Percentiles rank a stretch among this genome's conserved stretches.
phyloP scores from a whole-genome alignment of 2,888 invertebrate genomes.

The Leptinotarsa juncta region DNA sequence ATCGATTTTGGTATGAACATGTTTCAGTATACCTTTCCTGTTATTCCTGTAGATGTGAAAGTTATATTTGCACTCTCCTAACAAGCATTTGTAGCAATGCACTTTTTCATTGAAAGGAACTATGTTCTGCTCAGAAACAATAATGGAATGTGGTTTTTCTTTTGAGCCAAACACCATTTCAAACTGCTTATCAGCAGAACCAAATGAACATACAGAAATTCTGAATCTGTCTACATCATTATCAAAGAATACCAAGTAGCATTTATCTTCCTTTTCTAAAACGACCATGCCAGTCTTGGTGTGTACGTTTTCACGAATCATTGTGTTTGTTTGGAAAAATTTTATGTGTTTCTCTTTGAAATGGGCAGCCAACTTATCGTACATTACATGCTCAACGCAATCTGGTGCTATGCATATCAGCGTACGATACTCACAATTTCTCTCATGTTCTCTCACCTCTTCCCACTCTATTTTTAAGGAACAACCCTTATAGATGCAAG shows the following conservation, averaged over 20 bases:
- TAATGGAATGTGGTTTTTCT: constrained; percentile 30
- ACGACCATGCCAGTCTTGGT: constrained; percentile 35
- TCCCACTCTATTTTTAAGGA: constrained; percentile 33
- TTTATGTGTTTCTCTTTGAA: constrained; percentile 43
- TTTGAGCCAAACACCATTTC: constrained; percentile 34
- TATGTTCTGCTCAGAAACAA: constrained; percentile 34
- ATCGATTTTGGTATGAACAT: constrained; percentile 34
- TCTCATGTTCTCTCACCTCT: constrained; percentile 39
- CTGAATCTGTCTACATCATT: constrained; percentile 31
- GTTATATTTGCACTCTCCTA: constrained; percentile 37
- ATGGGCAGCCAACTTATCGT: constrained; percentile 31
- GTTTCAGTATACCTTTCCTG: constrained; percentile 37
- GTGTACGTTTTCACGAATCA: constrained; percentile 30
- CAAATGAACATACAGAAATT: constrained; percentile 31
- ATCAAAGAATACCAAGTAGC: constrained; percentile 38
- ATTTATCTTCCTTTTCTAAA: constrained; percentile 35
- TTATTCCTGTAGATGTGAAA: constrained; percentile 35
- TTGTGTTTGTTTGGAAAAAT: constrained; percentile 29
- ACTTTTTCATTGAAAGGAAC: constrained; percentile 31
- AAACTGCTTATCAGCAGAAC: constrained; percentile 35
- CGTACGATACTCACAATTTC: constrained; percentile 30
- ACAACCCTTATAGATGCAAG: constrained; percentile 40
- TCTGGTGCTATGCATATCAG: constrained; percentile 34
- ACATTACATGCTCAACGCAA: constrained; percentile 33
- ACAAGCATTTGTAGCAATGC: constrained; percentile 42